Conservation (phyloP, 1,140 invertebrate genomes). For the Nomia melanderi region DNA sequence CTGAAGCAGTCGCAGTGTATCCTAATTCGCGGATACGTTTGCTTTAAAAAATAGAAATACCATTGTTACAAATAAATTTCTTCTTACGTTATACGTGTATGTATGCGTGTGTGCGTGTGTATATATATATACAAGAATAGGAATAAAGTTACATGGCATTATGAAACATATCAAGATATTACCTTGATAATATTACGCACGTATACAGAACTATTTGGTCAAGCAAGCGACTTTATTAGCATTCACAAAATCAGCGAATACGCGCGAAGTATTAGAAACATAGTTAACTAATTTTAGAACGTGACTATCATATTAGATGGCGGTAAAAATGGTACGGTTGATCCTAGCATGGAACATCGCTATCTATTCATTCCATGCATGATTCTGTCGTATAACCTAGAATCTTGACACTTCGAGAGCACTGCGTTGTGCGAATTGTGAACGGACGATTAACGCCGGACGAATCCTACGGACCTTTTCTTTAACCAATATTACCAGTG, state of each 20-base stretch:
- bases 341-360: conserved; percentile 36
- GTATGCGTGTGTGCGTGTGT: no score
- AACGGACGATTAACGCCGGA: conserved; percentile 43
- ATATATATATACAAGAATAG: no score
- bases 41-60: neutral
- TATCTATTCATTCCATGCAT: conserved; percentile 30
- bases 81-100: neutral
- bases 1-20: neutral
- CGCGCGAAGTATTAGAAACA: no score
- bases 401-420: conserved; percentile 35
- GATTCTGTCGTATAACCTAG: conserved; percentile 41
- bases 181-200: neutral
- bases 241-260: neutral
- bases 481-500: conserved; percentile 17
- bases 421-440: conserved; percentile 36
- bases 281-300: conserved; percentile 13
- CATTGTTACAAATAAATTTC: neutral
- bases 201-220: neutral
- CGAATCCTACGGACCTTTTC: conserved; percentile 11
- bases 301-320: conserved; percentile 29
- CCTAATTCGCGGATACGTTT: neutral
- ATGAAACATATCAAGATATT: no score
- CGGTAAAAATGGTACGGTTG: conserved; percentile 41
- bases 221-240: neutral
- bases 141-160: no score